A percentile compares a stretch with the other conserved stretches of the same genome.
phyloP scores from a whole-genome alignment of 2,888 invertebrate species.

The Polyommatus iphigenia region DNA sequence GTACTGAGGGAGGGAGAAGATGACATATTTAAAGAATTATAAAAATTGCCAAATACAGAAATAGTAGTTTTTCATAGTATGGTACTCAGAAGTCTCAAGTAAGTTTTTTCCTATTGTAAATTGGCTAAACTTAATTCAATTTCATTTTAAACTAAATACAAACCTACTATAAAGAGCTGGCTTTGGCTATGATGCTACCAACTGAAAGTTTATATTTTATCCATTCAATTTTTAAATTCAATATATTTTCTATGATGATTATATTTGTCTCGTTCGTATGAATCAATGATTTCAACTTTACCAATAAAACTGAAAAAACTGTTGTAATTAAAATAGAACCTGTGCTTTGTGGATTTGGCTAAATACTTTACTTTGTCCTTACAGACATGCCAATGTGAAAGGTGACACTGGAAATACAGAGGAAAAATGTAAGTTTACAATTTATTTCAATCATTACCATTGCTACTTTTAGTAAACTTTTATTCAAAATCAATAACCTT shows the following conservation, averaged over 20 bases:
- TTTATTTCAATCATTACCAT: neutral
- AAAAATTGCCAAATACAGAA: neutral
- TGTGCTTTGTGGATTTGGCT: neutral
- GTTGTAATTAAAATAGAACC: neutral
- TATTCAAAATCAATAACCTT: too few relatives aligned
- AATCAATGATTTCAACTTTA: conserved; percentile 59
- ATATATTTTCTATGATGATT: conserved; percentile 49
- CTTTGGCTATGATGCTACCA: too few relatives aligned
- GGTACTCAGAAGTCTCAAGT: too few relatives aligned
- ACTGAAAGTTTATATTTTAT: too few relatives aligned
- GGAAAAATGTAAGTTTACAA: neutral
- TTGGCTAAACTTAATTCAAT: too few relatives aligned
- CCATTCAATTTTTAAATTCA: neutral
- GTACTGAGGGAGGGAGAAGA: neutral
- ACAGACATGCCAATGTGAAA: neutral
- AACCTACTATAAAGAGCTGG: too few relatives aligned
- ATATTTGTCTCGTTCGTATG: conserved; percentile 62
- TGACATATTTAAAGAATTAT: neutral
- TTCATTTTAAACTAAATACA: too few relatives aligned
- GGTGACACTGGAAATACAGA: neutral
- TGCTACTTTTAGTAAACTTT: neutral
- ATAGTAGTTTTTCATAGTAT: neutral
- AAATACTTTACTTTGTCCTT: neutral
- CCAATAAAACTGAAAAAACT: conserved; percentile 51
- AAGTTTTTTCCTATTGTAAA: too few relatives aligned